A percentile compares a stretch with the other conserved stretches of the same genome.
Evolutionary conservation across 2,797 vertebrate species (phyloP).

Genomic region (Propithecus perrieri): DNA sequence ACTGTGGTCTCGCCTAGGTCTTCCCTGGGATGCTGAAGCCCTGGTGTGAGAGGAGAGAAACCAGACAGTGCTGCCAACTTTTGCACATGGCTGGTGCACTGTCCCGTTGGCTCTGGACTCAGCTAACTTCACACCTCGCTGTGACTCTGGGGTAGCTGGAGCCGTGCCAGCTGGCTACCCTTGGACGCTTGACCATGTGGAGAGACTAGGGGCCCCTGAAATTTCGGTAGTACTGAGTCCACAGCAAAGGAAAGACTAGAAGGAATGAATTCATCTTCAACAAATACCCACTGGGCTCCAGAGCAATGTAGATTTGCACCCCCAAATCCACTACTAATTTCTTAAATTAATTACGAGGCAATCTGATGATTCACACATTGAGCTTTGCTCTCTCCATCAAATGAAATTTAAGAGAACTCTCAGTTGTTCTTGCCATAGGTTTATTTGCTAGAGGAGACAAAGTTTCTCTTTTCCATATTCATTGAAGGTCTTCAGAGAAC

Average conservation of each 20-base stretch:
- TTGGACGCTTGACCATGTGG: neutral
- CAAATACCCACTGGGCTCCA: neutral
- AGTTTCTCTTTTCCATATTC: neutral
- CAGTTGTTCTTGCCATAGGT: neutral
- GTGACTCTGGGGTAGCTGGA: rapidly evolving
- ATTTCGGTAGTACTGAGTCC: neutral
- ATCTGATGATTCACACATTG: neutral
- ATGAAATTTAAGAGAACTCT: neutral
- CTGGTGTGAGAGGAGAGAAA: neutral
- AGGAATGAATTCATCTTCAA: neutral
- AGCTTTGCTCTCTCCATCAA: neutral
- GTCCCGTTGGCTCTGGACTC: neutral
- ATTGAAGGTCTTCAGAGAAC: neutral
- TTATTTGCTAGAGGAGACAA: neutral
- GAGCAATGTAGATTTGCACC: neutral
- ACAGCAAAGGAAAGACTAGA: neutral
- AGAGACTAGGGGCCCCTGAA: neutral
- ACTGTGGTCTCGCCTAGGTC: rapidly evolving
- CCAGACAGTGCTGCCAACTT: no score
- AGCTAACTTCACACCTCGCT: no score
- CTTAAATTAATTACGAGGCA: neutral
- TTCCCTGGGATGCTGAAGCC: neutral
- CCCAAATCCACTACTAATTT: neutral
- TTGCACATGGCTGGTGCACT: neutral
- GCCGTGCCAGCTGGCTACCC: rapidly evolving